These are phyloP conservation scores for Bombycilla garrulus DNA, from an alignment of 2,113 vertebrate genomes.

Conservation along the genomic window DNA sequence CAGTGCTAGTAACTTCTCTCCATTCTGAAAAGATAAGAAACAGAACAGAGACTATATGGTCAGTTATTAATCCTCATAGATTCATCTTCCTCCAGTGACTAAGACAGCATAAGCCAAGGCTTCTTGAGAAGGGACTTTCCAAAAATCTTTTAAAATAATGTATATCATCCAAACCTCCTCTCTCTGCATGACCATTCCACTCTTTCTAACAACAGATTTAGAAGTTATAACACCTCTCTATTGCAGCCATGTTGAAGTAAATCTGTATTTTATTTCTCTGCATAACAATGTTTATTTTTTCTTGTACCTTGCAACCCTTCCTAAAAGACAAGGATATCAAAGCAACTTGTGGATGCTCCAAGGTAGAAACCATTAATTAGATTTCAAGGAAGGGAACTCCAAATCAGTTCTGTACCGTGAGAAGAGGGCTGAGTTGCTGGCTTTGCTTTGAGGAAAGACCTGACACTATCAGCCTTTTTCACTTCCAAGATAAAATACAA, in stretches of 20 bases:
- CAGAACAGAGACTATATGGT: neutral
- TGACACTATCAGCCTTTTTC: neutral
- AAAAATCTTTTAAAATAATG: neutral
- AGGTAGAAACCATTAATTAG: neutral
- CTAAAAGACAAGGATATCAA: neutral
- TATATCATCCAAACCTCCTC: neutral
- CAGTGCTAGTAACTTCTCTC: neutral
- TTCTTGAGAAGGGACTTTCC: neutral
- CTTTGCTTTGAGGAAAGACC: neutral
- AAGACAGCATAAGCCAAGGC: neutral
- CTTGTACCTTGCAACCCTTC: neutral
- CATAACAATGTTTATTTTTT: neutral
- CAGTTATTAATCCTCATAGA: neutral
- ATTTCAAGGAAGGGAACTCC: neutral
- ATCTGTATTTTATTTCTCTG: neutral
- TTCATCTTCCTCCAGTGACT: neutral
- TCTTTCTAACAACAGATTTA: neutral
- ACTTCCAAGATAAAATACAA: neutral
- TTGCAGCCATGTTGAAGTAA: neutral
- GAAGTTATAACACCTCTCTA: neutral
- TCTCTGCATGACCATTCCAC: neutral
- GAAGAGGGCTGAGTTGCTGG: neutral
- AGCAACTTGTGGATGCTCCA: neutral
- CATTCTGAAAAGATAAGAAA: neutral
- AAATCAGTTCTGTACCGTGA: neutral